phyloP scores from a whole-genome alignment of 1,140 invertebrate species.

The Drosophila cardini region DNA sequence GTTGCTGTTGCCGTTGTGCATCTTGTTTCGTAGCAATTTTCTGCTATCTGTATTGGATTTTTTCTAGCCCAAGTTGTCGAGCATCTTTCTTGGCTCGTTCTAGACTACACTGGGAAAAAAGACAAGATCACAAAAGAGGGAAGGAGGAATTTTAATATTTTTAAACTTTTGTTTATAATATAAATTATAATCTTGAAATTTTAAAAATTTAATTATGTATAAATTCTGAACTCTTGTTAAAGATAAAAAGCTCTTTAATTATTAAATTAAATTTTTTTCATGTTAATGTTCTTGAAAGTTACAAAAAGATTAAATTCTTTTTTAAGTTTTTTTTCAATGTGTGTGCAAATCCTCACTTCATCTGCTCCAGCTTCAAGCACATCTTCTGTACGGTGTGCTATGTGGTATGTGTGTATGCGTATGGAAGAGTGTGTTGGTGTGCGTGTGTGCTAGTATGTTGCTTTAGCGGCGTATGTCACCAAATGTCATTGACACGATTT shows the following conservation, averaged over 20 bases:
- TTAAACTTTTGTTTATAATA: no score
- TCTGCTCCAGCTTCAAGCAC: background rate
- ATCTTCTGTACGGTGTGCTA: background rate
- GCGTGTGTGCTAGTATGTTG: conserved; percentile 18
- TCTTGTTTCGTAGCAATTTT: conserved; percentile 46
- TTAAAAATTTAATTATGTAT: no score
- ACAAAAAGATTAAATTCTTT: no score
- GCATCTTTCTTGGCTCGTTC: conserved; percentile 40
- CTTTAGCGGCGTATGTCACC: conserved; percentile 65
- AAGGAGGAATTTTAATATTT: no score
- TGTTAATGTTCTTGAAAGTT: no score
- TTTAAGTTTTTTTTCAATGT: no score
- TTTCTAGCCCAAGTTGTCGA: conserved; percentile 45
- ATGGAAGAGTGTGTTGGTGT: conserved; percentile 17
- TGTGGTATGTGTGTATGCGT: no score
- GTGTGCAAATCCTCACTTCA: background rate
- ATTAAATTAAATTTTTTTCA: no score
- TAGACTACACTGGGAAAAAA: background rate
- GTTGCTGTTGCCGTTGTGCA: conserved; percentile 8
- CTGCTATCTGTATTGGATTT: conserved; percentile 52
- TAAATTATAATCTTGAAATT: no score
- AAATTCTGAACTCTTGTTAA: no score
- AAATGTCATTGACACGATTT: conserved; percentile 82
- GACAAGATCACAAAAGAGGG: no score
- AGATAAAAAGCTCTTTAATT: no score